Evolutionary conservation across 2,113 vertebrate genomes (phyloP), one percentile per base, ranked within the genome.

Genomic region (Ammodytes marinus): DNA sequence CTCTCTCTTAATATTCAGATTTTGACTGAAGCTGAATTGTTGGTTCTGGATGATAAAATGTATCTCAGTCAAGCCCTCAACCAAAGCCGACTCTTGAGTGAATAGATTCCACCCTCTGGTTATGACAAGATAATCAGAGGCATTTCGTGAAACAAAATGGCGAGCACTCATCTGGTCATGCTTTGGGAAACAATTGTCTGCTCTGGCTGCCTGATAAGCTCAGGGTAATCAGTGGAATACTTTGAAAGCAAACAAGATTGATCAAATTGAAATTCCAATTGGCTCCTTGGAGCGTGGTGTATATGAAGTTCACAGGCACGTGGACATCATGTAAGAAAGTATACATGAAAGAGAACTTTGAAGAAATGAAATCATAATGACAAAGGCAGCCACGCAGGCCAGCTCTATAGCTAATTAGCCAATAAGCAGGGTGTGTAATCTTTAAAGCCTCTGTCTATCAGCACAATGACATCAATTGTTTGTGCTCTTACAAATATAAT

Each of bases 81-180:
- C 53, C 74, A 87, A 87, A 82, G 77, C 79, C 47, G 45, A 75
- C 69, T 69, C 40, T 79, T 54, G 19, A 68, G 49, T 52, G 53
- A 61, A 76, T 84, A 63, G 70, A 74, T 84, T 84, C 65, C 69
- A 82, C 65, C 80, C 50, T 63, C 35, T 65, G 81, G 61, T 73
- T 76, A 74, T 85, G 68, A 89, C 79, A 72, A 81, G 79, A 83
- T 86, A 84, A 88, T 82, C 66, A 66, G 58, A 77, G 76, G 65
- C 81, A 65, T 85, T 83, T 68, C 45, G 27, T 27, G 15, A 37
- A 67, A 75, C 69, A 79, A 42, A 86, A 54, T 53, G 54, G n/a
- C 4, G 1, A 52, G 60, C 76, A 74, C 63, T 77, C 80, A 84
- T 71, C 49, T 78, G 80, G 58, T 71, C 79, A 71, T 73, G 83